Evolutionary conservation across 2,888 invertebrate genomes (phyloP), one percentile per base, ranked within the genome.

Genomic region (Euzophera pinguis): DNA sequence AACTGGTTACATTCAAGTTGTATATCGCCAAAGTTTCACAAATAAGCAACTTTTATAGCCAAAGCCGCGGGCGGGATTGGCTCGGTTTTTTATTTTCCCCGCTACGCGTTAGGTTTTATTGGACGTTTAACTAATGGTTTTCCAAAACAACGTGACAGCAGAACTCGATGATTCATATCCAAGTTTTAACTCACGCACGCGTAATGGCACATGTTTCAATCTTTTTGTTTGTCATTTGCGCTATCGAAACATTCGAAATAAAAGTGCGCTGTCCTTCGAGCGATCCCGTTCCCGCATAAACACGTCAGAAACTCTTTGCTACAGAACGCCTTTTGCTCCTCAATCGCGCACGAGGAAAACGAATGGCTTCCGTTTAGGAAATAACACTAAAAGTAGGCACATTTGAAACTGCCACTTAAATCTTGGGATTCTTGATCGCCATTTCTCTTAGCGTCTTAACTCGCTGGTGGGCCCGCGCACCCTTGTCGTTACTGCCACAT

Each of bases 331-430:
- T 81, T 79, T 80, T 76, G 80, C 81, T 81, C 69, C 70, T 65
- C 78, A 70, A 84, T 85, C 80, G 83, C 75, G 71, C 79, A 81
- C 74, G 81, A 78, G 78, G 76, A 81, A 82, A 86, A 88, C 83
- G 86, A 89, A 88, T 86, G 81, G 83, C 75, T 86, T 86, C 84
- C 87, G 86, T 82, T 85, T 83, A 84, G 84, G 85, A 85, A 84
- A 88, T 88, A 88, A 88, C 83, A 85, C 85, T 88, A 85, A 87
- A 86, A 87, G 87, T 88, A 88, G 84, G 87, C 87, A 80, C 85
- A 84, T 87, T 88, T 83, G 85, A 84, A 84, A 88, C 81, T 87
- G 85, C 83, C 86, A 83, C 84, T 86, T 87, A 88, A 87, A 88
- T 88, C 88, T 87, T 84, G 79, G 81, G 84, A 81, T 86, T 78